Evolutionary conservation across 2,113 vertebrate species (phyloP).

Genomic region (Cyprinodon brontotheroides): DNA sequence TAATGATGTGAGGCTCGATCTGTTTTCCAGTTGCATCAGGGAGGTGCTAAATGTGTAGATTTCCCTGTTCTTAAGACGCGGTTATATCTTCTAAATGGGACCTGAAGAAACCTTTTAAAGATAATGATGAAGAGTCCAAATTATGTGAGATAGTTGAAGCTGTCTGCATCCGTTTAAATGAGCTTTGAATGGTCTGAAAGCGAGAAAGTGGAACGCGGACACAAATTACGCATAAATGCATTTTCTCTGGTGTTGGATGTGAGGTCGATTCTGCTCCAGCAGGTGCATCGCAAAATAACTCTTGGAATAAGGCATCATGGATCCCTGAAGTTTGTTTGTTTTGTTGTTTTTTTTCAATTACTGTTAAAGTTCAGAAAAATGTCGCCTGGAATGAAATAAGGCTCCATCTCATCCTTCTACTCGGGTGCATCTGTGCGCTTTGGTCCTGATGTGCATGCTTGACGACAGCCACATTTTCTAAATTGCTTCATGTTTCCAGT

Average conservation of each 20-base stretch:
- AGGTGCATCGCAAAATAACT: neutral
- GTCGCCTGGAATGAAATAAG: neutral
- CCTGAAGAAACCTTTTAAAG: neutral
- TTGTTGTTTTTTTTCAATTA: neutral
- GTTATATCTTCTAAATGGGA: conserved; percentile 55
- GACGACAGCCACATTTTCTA: neutral
- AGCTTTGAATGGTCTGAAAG: conserved; percentile 5
- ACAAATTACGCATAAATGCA: conserved; percentile 58
- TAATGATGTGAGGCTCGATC: neutral
- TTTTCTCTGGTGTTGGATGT: neutral
- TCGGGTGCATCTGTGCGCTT: neutral
- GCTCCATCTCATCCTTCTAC: neutral
- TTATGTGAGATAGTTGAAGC: neutral
- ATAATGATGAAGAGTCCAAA: conserved; percentile 25
- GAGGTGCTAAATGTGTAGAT: neutral
- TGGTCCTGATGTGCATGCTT: neutral
- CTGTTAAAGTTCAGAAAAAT: neutral
- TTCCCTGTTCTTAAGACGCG: neutral
- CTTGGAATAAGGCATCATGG: neutral
- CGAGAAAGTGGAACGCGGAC: conserved; percentile 36
- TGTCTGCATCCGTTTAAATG: conserved; percentile 30
- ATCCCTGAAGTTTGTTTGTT: neutral
- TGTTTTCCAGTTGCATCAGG: neutral
- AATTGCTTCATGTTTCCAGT: neutral
- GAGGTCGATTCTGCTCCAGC: neutral